Conservation (phyloP, 2,113 vertebrate genomes). For the Limanda limanda region DNA sequence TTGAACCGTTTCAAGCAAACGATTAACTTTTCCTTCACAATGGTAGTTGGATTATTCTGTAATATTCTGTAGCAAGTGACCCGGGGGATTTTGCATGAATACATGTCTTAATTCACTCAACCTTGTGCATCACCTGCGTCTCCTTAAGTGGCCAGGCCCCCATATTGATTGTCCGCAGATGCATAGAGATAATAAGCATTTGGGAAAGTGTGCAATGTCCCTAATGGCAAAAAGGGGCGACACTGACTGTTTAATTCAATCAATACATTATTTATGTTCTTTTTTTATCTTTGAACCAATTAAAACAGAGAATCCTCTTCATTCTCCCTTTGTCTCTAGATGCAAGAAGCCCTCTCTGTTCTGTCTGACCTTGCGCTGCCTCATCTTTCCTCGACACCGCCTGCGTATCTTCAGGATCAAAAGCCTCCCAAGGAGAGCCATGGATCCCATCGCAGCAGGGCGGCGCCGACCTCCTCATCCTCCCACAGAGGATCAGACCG, state of each 20-base stretch:
- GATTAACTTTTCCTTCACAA: not conserved
- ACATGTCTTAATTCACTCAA: not conserved
- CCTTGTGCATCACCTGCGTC: conserved; percentile 3
- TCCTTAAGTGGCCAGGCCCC: conserved; percentile 25
- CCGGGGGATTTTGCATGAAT: conserved; percentile 7
- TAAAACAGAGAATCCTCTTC: not conserved
- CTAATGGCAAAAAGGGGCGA: not conserved
- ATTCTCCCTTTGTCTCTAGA: conserved; percentile 38
- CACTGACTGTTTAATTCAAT: conserved; percentile 12
- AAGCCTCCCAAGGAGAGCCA: conserved; percentile 38
- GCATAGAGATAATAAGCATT: conserved; percentile 28
- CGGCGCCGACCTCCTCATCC: conserved; percentile 63
- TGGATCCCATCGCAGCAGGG: conserved; percentile 52
- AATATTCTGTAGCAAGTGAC: not conserved
- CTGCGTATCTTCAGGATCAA: conserved; percentile 46
- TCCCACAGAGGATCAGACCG: conserved; percentile 29
- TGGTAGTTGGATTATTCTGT: not conserved
- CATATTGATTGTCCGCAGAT: conserved; percentile 55
- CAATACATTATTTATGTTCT: conserved; percentile 4
- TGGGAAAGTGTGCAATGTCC: conserved; percentile 12
- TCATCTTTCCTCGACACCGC: conserved; percentile 27
- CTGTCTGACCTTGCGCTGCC: conserved; percentile 43
- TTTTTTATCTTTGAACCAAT: conserved; percentile 8
- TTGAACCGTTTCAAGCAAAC: not conserved
- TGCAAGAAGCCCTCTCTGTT: conserved; percentile 66